Evolutionary conservation across 2,797 vertebrate species (phyloP).

Genomic region (Thunnus albacares): DNA sequence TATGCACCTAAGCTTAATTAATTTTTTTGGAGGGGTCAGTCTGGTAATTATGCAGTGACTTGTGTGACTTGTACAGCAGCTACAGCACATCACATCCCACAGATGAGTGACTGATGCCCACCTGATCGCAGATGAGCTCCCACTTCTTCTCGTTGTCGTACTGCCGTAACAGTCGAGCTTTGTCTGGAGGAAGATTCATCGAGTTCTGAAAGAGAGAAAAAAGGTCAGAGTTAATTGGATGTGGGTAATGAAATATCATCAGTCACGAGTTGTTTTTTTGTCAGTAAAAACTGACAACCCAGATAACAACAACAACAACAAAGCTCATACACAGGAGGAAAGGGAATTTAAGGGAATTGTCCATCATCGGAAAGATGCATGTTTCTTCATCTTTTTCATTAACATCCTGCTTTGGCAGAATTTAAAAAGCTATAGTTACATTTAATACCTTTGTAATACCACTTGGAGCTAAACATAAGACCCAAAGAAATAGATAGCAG

Average conservation of each 20-base stretch:
- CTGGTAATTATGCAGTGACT: not conserved
- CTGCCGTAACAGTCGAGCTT: slow-evolving; percentile 94
- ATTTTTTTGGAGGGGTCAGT: not conserved
- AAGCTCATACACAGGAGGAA: slow-evolving; percentile 1
- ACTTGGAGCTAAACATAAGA: too few relatives aligned
- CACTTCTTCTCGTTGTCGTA: slow-evolving; percentile 99
- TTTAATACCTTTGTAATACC: too few relatives aligned
- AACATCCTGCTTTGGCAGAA: not conserved
- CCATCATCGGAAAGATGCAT: not conserved
- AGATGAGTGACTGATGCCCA: slow-evolving; percentile 67
- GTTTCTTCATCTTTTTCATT: not conserved
- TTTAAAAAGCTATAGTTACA: too few relatives aligned
- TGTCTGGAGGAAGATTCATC: slow-evolving; percentile 99
- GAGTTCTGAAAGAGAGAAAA: slow-evolving; percentile 89
- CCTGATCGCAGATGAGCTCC: slow-evolving; percentile 99
- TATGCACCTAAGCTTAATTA: not conserved
- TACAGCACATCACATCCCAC: not conserved
- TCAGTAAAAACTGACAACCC: slow-evolving; percentile 11
- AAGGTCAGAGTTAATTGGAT: slow-evolving; percentile 53
- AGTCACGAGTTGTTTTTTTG: slow-evolving; percentile 5
- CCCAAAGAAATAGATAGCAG: not conserved
- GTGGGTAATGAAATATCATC: slow-evolving; percentile 37
- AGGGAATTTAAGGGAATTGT: not conserved
- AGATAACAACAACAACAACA: slow-evolving; percentile 17
- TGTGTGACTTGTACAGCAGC: not conserved